These are phyloP conservation scores for Myotis pilosus DNA, from an alignment of 2,797 vertebrate genomes.

Conservation along the genomic window DNA sequence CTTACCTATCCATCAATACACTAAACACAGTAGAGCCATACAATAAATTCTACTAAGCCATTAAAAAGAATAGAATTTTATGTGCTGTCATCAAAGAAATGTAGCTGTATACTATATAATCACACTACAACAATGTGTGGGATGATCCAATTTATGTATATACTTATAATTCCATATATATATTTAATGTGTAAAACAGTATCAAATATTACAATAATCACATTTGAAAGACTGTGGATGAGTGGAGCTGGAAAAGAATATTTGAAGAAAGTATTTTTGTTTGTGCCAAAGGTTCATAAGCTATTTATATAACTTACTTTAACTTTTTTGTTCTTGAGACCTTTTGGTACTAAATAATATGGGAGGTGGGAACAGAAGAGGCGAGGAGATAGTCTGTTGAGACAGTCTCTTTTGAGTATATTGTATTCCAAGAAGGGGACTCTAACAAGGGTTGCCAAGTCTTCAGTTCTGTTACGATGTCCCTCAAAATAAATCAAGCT, in stretches of 20 bases:
- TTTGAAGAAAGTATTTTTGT: background rate
- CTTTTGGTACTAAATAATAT: constrained; percentile 46
- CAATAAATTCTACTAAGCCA: background rate
- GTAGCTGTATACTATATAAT: background rate
- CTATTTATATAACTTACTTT: constrained; percentile 37
- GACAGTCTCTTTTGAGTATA: accelerated
- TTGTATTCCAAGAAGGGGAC: background rate
- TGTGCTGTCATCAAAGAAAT: background rate
- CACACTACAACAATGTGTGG: background rate
- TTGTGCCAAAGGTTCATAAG: background rate
- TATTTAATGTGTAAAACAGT: background rate
- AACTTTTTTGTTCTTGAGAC: constrained; percentile 39
- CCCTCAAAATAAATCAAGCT: too few species aligned
- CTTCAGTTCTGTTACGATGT: too few species aligned
- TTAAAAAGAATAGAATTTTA: background rate
- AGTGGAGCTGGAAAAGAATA: background rate
- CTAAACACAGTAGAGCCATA: background rate
- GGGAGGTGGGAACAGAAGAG: background rate
- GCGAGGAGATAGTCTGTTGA: background rate
- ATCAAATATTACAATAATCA: background rate
- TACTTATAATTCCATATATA: background rate
- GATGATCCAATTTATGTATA: background rate
- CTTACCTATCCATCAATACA: background rate
- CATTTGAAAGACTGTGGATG: background rate
- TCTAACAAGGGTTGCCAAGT: accelerated